These are phyloP conservation scores for Epistrophella euchroma DNA, from an alignment of 2,888 invertebrate species.

Conservation along the genomic window DNA sequence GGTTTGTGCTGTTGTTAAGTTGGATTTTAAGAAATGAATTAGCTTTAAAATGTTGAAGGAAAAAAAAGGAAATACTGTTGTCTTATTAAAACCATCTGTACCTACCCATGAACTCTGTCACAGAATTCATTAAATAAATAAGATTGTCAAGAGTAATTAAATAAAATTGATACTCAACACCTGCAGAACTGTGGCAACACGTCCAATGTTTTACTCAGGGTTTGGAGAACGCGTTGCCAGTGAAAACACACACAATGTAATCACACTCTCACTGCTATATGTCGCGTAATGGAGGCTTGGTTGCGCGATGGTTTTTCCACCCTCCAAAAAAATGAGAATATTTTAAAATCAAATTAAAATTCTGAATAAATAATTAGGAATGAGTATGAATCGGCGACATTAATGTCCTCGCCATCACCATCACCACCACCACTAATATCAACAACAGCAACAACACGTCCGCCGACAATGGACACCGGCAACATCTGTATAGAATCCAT, in stretches of 20 bases:
- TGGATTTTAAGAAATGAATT: neutral
- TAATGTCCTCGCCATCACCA: constrained; percentile 62
- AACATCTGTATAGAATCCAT: constrained; percentile 52
- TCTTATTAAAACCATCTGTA: constrained; percentile 28
- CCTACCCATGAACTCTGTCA: constrained; percentile 20
- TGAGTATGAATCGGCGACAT: constrained; percentile 69
- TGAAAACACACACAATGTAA: neutral
- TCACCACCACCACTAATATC: constrained; percentile 2
- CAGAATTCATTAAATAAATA: constrained; percentile 43
- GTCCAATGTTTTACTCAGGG: neutral
- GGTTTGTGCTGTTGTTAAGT: neutral
- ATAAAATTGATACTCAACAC: constrained; percentile 37
- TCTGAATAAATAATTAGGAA: constrained; percentile 75
- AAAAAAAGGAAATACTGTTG: neutral
- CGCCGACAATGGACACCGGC: constrained; percentile 56
- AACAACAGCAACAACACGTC: constrained; percentile 30
- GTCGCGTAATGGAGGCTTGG: neutral
- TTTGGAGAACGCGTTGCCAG: neutral
- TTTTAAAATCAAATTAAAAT: constrained; percentile 76
- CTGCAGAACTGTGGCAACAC: constrained; percentile 14
- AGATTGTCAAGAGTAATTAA: constrained; percentile 35
- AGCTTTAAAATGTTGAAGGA: neutral
- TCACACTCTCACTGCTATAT: neutral
- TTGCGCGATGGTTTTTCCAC: constrained; percentile 16
- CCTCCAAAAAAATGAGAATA: constrained; percentile 51